Percentiles rank a stretch among this genome's conserved stretches.
Evolutionary conservation across 2,113 vertebrate species (phyloP).

Genomic region (Lagenorhynchus albirostris): DNA sequence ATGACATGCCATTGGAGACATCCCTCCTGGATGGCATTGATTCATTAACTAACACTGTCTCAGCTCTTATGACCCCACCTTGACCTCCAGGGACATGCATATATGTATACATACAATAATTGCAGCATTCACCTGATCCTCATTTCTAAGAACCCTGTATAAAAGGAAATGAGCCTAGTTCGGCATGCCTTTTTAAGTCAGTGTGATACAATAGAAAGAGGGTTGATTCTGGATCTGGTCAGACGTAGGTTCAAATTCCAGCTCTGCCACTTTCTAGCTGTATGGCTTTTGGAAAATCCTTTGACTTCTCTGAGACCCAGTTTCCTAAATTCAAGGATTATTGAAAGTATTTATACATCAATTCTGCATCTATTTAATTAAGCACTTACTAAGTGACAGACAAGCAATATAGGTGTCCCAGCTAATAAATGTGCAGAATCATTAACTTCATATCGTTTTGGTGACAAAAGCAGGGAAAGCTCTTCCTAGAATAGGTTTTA

Average conservation of each 20-base stretch:
- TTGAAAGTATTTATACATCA: background rate
- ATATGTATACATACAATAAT: background rate
- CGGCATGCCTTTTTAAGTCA: background rate
- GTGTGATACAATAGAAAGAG: background rate
- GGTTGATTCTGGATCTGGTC: background rate
- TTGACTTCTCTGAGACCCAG: background rate
- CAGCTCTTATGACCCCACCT: background rate
- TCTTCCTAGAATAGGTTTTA: background rate
- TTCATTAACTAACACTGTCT: background rate
- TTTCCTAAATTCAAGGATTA: background rate
- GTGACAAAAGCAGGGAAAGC: background rate
- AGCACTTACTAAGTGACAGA: background rate
- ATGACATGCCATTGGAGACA: background rate
- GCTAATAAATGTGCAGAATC: background rate
- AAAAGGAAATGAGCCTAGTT: background rate
- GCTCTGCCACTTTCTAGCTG: background rate
- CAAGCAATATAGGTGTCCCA: background rate
- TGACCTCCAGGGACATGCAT: background rate
- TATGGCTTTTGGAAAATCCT: background rate
- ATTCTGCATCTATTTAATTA: background rate
- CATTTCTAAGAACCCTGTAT: background rate
- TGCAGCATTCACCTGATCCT: background rate
- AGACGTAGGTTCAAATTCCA: background rate
- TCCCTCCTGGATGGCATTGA: background rate
- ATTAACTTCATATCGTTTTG: background rate